Evolutionary conservation across 2,797 vertebrate genomes (phyloP).

Genomic region (Galagoides demidoff): DNA sequence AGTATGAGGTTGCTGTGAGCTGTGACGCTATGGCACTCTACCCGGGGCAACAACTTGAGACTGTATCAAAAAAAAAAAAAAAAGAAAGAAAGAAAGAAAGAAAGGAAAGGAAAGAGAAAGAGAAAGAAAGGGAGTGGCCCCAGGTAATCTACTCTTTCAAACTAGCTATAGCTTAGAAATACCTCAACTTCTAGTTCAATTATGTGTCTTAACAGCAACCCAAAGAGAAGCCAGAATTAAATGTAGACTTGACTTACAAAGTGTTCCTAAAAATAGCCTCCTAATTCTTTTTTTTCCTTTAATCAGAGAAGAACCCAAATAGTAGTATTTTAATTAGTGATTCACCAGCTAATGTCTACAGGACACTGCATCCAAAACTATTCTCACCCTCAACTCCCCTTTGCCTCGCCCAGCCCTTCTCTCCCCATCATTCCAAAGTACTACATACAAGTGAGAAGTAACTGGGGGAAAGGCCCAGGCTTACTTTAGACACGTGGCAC

Average conservation of each 20-base stretch:
- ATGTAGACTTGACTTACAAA: slow-evolving; percentile 85
- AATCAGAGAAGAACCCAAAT: slow-evolving; percentile 61
- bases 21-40: too few species aligned
- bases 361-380: slow-evolving; percentile 14
- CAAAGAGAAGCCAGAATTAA: slow-evolving; percentile 82
- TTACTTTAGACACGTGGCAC: neutral
- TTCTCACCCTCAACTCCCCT: neutral
- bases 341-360: slow-evolving; percentile 50
- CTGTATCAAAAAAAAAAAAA: too few species aligned
- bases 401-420: neutral
- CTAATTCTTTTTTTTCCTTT: slow-evolving; percentile 70
- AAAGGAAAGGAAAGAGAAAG: neutral
- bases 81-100: too few species aligned
- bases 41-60: too few species aligned
- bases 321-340: slow-evolving; percentile 64
- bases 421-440: neutral
- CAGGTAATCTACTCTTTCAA: slow-evolving; percentile 34
- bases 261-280: slow-evolving; percentile 86
- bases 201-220: slow-evolving; percentile 81
- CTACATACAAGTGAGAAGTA: neutral
- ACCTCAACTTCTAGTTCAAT: slow-evolving; percentile 82
- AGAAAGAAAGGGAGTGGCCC: neutral
- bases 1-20: too few species aligned
- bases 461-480: neutral
- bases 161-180: slow-evolving; percentile 81